Conservation (phyloP, 92 coral and sea anemone species). For the Zoanthus sociatus region DNA sequence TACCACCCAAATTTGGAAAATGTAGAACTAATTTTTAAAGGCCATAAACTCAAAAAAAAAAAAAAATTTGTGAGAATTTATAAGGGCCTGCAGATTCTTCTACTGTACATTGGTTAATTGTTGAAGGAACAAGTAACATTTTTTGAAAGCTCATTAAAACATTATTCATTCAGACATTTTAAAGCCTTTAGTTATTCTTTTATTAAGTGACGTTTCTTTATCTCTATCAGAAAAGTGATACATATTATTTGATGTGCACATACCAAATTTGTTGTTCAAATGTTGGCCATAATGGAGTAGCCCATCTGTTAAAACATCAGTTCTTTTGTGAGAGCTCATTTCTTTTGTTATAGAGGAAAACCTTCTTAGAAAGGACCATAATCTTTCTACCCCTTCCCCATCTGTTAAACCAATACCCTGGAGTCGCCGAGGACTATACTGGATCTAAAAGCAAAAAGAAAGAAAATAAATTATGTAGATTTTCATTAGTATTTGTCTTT, state of each 20-base stretch:
- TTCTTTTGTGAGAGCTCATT: no score
- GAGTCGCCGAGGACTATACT: slow-evolving; percentile 68
- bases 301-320: slow-evolving; percentile 74
- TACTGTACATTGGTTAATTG: neutral
- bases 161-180: no score
- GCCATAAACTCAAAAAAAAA: neutral
- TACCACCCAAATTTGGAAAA: neutral
- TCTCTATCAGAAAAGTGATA: neutral
- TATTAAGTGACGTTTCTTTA: neutral
- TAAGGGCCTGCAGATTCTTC: neutral
- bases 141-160: neutral
- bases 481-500: neutral
- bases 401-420: slow-evolving; percentile 70
- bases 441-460: slow-evolving; percentile 42
- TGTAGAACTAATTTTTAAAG: neutral
- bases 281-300: slow-evolving; percentile 68
- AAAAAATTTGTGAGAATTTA: neutral
- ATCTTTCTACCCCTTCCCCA: slow-evolving; percentile 75
- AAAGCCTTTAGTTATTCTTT: no score
- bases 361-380: slow-evolving; percentile 72
- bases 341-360: slow-evolving; percentile 63
- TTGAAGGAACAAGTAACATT: neutral
- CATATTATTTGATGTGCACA: neutral
- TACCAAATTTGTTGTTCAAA: slow-evolving; percentile 42
- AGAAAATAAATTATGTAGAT: neutral